Evolutionary conservation across 2,888 invertebrate genomes (phyloP).

Genomic region (Erebia epiphron): DNA sequence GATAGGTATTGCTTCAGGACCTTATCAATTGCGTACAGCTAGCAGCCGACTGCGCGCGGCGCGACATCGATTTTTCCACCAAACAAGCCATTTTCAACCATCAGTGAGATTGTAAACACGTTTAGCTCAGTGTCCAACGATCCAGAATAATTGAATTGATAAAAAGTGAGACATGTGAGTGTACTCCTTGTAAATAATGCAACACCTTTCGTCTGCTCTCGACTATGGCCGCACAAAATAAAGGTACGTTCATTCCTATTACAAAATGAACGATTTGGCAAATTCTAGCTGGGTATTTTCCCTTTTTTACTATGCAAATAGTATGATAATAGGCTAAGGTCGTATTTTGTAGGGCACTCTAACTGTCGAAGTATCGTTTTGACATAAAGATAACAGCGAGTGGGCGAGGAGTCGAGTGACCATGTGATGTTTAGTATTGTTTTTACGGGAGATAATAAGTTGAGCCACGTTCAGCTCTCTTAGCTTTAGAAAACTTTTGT

Average conservation of each 20-base stretch:
- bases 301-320: slow-evolving; percentile 46
- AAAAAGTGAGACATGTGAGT: slow-evolving; percentile 60
- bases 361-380: slow-evolving; percentile 54
- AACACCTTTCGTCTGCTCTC: slow-evolving; percentile 53
- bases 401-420: slow-evolving; percentile 66
- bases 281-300: slow-evolving; percentile 16
- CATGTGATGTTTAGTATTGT: slow-evolving; percentile 70
- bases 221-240: slow-evolving; percentile 76
- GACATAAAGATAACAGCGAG: slow-evolving; percentile 63
- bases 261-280: slow-evolving; percentile 12
- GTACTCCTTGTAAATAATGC: slow-evolving; percentile 63
- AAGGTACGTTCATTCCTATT: slow-evolving; percentile 57
- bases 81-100: slow-evolving; percentile 71
- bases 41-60: slow-evolving; percentile 71
- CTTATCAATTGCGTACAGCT: slow-evolving; percentile 64
- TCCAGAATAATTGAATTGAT: slow-evolving; percentile 38
- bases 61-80: slow-evolving; percentile 76
- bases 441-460: slow-evolving; percentile 56
- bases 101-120: slow-evolving; percentile 73
- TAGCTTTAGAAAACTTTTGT: slow-evolving; percentile 11
- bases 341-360: slow-evolving; percentile 50
- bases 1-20: slow-evolving; percentile 41
- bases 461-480: slow-evolving; percentile 35
- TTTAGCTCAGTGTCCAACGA: slow-evolving; percentile 54
- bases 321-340: slow-evolving; percentile 45